Percentiles rank a stretch among this genome's conserved stretches.
phyloP scores from a whole-genome alignment of 2,113 vertebrate genomes.

The Pelodiscus sinensis region DNA sequence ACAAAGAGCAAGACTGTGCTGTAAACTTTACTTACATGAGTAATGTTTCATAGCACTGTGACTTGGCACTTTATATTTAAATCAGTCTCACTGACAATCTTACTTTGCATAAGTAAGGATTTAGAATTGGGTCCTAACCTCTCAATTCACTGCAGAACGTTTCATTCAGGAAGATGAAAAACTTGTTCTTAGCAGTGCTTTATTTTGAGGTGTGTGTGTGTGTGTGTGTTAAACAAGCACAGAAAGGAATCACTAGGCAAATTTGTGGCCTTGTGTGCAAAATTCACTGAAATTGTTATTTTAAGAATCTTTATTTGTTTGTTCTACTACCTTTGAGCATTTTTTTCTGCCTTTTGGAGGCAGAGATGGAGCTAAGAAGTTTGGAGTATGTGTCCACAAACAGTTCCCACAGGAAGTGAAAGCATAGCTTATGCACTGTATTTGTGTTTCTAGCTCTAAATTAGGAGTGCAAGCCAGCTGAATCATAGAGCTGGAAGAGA shows the following conservation, averaged over 20 bases:
- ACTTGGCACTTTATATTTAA: not conserved
- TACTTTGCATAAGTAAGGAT: rapidly evolving
- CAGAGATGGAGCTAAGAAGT: not conserved
- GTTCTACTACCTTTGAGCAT: not conserved
- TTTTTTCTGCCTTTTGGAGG: not conserved
- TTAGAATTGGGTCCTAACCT: not conserved
- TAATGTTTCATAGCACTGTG: not conserved
- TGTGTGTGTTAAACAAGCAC: not conserved
- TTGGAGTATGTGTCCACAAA: not conserved
- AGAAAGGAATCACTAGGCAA: not conserved
- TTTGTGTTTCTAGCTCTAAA: not conserved
- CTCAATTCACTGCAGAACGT: not conserved
- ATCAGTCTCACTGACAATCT: not conserved
- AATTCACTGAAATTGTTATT: not conserved
- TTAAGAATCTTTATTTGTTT: not conserved
- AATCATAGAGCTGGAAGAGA: too few species aligned
- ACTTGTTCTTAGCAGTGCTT: not conserved
- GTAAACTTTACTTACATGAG: not conserved
- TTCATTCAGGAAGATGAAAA: not conserved
- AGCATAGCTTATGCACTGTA: not conserved
- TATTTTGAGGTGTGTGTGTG: too few species aligned
- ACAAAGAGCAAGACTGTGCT: not conserved
- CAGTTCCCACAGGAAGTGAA: not conserved
- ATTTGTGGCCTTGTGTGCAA: not conserved
- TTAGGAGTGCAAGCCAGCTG: not conserved